Percentiles rank a stretch among this genome's conserved stretches.
phyloP scores from a whole-genome alignment of 2,797 vertebrate genomes.

The Lepidocolaptes lacrymiger region DNA sequence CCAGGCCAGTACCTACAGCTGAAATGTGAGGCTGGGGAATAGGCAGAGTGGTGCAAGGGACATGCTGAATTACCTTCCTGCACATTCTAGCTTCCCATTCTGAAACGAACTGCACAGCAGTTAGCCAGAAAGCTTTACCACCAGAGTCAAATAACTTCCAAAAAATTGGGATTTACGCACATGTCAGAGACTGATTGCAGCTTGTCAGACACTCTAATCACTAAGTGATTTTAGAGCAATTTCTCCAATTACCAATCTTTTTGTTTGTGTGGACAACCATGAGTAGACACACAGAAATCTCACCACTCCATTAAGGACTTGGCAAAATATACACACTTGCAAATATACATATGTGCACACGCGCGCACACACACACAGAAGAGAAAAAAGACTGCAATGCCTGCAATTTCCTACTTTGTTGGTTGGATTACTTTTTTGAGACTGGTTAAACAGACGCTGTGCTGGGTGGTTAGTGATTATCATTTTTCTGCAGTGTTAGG shows the following conservation, averaged over 20 bases:
- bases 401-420: constrained; percentile 37
- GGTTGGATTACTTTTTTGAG: constrained; percentile 26
- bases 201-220: constrained; percentile 69
- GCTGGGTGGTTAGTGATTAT: constrained; percentile 67
- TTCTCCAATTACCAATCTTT: constrained; percentile 77
- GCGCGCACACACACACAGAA: background rate
- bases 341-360: background rate
- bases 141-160: constrained; percentile 65
- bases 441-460: constrained; percentile 11
- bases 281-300: constrained; percentile 57
- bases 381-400: background rate
- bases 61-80: background rate
- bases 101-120: constrained; percentile 25
- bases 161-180: constrained; percentile 68
- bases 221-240: constrained; percentile 76
- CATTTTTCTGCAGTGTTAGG: constrained; percentile 63
- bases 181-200: constrained; percentile 69
- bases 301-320: constrained; percentile 13
- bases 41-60: background rate
- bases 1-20: background rate
- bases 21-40: background rate
- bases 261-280: constrained; percentile 56
- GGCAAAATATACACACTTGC: background rate
- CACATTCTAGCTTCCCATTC: background rate
- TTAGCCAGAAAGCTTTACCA: constrained; percentile 64